Percentiles rank a stretch among this genome's conserved stretches.
These are phyloP conservation scores for Dinomys branickii DNA, from an alignment of 2,113 vertebrate genomes.

Conservation along the genomic window DNA sequence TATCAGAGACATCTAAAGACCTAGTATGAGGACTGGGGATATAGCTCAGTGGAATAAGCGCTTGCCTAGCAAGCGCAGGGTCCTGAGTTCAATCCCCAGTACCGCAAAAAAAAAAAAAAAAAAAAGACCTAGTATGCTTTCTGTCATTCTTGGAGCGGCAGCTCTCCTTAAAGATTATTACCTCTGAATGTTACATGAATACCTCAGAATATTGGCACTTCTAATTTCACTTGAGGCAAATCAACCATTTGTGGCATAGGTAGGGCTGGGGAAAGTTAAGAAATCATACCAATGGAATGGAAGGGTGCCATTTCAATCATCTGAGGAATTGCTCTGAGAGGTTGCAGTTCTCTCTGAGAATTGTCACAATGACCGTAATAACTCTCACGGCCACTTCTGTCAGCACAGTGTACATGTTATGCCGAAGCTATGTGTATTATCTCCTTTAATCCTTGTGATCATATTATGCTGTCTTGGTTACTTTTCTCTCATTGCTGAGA, in stretches of 20 bases:
- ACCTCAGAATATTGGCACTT: neutral
- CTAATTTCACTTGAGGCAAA: neutral
- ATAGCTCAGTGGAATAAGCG: too few species aligned
- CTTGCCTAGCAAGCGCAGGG: too few species aligned
- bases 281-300: neutral
- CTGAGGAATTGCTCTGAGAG: neutral
- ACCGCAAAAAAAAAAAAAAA: too few species aligned
- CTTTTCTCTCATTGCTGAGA: too few species aligned
- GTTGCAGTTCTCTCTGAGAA: neutral
- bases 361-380: neutral
- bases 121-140: neutral
- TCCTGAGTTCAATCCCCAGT: too few species aligned
- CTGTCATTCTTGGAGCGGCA: neutral
- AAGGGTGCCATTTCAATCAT: neutral
- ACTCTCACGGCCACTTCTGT: neutral
- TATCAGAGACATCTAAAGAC: neutral
- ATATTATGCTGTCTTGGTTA: too few species aligned
- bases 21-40: too few species aligned
- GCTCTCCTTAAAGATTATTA: neutral
- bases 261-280: neutral
- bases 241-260: neutral
- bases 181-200: neutral
- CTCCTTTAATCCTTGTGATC: neutral
- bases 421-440: rapidly evolving
- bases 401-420: rapidly evolving